Percentiles rank a stretch among this genome's conserved stretches.
These are phyloP conservation scores for Fistularia tabacaria DNA, from an alignment of 2,797 vertebrate species.

Conservation along the genomic window DNA sequence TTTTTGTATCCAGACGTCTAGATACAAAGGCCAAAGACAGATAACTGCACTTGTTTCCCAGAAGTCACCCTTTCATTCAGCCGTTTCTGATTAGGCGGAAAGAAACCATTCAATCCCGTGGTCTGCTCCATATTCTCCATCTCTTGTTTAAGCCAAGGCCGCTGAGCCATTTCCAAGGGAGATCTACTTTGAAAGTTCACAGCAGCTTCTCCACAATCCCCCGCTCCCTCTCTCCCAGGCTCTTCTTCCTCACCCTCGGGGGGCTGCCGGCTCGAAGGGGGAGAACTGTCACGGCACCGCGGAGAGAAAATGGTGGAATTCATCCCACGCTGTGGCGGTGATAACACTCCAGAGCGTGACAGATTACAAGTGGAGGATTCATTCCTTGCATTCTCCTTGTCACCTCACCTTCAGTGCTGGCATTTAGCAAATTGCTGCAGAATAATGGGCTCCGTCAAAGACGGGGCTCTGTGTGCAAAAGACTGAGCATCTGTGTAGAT, in stretches of 20 bases:
- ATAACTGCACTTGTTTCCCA: conserved; percentile 55
- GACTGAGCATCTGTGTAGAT: conserved; percentile 46
- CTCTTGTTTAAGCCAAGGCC: conserved; percentile 35
- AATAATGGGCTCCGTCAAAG: conserved; percentile 66
- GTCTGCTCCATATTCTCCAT: conserved; percentile 27
- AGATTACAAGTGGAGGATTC: conserved; percentile 70
- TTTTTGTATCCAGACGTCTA: conserved; percentile 17
- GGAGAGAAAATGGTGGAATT: conserved; percentile 72
- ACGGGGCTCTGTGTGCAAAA: conserved; percentile 37
- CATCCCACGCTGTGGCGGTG: conserved; percentile 62
- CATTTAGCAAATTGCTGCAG: conserved; percentile 66
- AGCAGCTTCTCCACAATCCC: conserved; percentile 62
- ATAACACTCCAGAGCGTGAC: conserved; percentile 66
- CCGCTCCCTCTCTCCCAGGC: conserved; percentile 40
- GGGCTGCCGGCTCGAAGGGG: conserved; percentile 48
- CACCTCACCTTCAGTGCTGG: conserved; percentile 63
- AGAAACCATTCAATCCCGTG: conserved; percentile 42
- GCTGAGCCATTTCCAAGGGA: conserved; percentile 56
- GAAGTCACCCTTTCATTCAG: conserved; percentile 47
- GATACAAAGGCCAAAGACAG: conserved; percentile 35
- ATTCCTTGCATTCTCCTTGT: conserved; percentile 65
- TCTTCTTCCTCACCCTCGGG: background rate
- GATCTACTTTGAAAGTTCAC: conserved; percentile 70
- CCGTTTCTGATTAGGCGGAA: conserved; percentile 61
- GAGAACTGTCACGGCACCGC: conserved; percentile 57